Conservation (phyloP, 2,113 vertebrate species). For the Cyphomyrus plagiostoma region DNA sequence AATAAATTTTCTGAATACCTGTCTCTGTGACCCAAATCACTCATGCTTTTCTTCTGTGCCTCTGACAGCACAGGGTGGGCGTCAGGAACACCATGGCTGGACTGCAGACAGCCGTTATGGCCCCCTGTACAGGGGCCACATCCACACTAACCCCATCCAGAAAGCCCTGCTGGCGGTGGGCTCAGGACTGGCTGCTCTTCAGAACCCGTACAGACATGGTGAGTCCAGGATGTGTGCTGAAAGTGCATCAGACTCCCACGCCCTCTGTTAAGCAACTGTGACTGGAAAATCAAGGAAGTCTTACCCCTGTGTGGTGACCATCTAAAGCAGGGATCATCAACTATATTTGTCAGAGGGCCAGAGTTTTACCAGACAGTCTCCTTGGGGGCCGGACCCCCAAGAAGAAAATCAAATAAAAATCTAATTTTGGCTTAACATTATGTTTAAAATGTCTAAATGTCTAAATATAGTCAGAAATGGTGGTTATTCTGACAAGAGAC, state of each 20-base stretch:
- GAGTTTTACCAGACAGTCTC: no score
- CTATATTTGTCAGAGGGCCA: no score
- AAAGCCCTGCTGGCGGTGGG: constrained; percentile 78
- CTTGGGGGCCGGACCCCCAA: no score
- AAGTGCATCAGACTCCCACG: neutral
- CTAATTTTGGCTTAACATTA: no score
- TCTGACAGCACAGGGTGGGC: constrained; percentile 25
- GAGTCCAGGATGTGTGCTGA: constrained; percentile 31
- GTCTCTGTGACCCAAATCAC: neutral
- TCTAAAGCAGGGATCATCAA: neutral
- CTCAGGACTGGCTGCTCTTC: constrained; percentile 74
- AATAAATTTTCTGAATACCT: neutral
- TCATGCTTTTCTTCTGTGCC: neutral
- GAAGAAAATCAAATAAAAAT: no score
- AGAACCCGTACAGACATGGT: constrained; percentile 89
- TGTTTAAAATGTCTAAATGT: no score
- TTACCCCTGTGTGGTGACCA: neutral
- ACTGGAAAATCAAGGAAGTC: neutral
- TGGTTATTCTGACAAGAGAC: no score
- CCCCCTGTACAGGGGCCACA: constrained; percentile 75
- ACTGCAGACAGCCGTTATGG: constrained; percentile 27
- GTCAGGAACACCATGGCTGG: constrained; percentile 27
- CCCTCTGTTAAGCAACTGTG: neutral
- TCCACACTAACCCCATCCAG: constrained; percentile 74
- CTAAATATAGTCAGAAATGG: no score